A percentile compares a stretch with the other conserved stretches of the same genome.
phyloP scores from a whole-genome alignment of 2,113 vertebrate genomes.

The Poecile atricapillus region DNA sequence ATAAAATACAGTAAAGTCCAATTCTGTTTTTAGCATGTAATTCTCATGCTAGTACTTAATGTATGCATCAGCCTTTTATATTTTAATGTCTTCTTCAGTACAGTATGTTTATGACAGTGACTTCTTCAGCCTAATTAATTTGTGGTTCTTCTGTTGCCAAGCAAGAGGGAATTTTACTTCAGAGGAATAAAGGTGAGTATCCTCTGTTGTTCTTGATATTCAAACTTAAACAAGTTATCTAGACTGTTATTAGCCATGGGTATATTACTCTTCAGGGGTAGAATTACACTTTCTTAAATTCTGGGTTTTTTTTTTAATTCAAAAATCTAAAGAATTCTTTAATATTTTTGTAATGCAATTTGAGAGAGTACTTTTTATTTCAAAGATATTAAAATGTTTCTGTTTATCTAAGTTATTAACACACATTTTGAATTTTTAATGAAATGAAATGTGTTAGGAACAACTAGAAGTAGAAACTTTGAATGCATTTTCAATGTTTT shows the following conservation, averaged over 20 bases:
- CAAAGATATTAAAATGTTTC: background rate
- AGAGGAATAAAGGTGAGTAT: background rate
- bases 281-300: background rate
- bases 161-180: background rate
- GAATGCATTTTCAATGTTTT: background rate
- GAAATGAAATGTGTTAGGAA: background rate
- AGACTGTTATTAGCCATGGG: background rate
- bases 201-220: background rate
- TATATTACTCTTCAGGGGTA: background rate
- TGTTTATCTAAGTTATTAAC: background rate
- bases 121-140: background rate
- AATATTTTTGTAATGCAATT: background rate
- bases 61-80: background rate
- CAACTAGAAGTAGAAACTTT: background rate
- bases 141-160: background rate
- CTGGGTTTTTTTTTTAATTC: background rate
- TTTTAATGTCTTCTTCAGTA: background rate
- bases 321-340: background rate
- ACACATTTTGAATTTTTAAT: background rate
- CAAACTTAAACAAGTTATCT: background rate
- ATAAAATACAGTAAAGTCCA: background rate
- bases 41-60: background rate
- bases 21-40: background rate
- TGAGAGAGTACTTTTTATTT: background rate
- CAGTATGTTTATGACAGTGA: background rate